phyloP scores from a whole-genome alignment of 2,113 vertebrate genomes.

The Scalopus aquaticus region DNA sequence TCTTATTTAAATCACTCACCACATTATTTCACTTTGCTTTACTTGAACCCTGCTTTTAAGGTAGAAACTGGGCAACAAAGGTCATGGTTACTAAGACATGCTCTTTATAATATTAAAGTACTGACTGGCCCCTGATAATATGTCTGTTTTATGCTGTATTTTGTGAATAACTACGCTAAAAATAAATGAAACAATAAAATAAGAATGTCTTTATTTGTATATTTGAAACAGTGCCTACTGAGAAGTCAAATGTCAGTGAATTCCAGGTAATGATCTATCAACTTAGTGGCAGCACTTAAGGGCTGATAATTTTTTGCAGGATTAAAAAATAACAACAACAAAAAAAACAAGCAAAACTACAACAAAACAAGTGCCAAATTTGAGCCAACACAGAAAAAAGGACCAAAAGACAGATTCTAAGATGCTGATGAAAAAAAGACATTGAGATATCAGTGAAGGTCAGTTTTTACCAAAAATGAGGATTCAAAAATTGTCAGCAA shows the following conservation, averaged over 20 bases:
- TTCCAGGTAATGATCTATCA: background rate
- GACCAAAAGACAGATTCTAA: background rate
- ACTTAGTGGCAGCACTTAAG: background rate
- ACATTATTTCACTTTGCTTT: background rate
- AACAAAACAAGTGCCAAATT: background rate
- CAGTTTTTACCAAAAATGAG: background rate
- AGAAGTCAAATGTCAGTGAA: background rate
- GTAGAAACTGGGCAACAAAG: rapidly evolving
- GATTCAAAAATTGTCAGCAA: conserved; percentile 19
- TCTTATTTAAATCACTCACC: background rate
- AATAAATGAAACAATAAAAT: background rate
- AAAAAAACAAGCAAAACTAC: background rate
- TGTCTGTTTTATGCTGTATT: background rate
- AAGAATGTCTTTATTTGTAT: background rate
- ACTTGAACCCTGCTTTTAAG: background rate
- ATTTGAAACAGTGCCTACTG: background rate
- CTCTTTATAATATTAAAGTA: background rate
- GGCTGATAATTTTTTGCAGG: background rate
- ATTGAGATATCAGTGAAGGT: background rate
- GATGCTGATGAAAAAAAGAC: background rate
- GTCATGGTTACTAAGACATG: background rate
- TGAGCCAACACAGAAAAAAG: background rate
- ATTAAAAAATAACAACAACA: background rate
- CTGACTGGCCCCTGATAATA: background rate
- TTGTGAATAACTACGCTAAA: background rate